Evolutionary conservation across 2,113 vertebrate species (phyloP).

Genomic region (Lichenostomus cassidix): DNA sequence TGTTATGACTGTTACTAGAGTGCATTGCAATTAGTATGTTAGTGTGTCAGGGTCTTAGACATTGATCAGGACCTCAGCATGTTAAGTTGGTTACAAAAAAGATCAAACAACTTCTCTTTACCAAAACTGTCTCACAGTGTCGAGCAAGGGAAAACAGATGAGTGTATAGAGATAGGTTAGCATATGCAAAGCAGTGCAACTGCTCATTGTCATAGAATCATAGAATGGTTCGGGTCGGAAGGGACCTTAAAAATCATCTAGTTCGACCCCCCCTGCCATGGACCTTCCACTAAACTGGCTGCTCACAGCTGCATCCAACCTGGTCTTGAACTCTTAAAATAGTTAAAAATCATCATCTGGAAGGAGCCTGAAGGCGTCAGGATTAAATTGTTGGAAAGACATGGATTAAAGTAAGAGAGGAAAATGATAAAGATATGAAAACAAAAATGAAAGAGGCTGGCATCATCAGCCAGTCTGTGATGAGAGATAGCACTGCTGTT

Average conservation of each 20-base stretch:
- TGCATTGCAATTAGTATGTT: background rate
- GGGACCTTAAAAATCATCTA: too few relatives aligned
- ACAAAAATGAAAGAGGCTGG: background rate
- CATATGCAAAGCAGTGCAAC: background rate
- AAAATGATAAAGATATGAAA: background rate
- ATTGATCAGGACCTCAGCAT: background rate
- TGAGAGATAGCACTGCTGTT: background rate
- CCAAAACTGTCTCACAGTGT: background rate
- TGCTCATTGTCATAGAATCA: background rate
- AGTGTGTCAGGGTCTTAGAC: background rate
- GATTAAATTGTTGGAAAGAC: background rate
- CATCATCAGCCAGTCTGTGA: background rate
- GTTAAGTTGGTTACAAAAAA: background rate
- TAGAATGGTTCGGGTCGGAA: rapidly evolving
- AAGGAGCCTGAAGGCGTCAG: background rate
- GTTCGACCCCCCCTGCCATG: rapidly evolving
- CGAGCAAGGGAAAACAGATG: background rate
- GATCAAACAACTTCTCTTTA: background rate
- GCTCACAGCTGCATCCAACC: rapidly evolving
- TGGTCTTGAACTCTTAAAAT: background rate
- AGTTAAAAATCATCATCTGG: background rate
- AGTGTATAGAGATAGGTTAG: background rate
- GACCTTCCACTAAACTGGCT: background rate
- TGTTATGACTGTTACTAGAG: background rate
- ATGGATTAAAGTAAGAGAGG: background rate